A percentile compares a stretch with the other conserved stretches of the same genome.
These are phyloP conservation scores for Pteronotus mesoamericanus DNA, from an alignment of 2,797 vertebrate species.

Conservation along the genomic window DNA sequence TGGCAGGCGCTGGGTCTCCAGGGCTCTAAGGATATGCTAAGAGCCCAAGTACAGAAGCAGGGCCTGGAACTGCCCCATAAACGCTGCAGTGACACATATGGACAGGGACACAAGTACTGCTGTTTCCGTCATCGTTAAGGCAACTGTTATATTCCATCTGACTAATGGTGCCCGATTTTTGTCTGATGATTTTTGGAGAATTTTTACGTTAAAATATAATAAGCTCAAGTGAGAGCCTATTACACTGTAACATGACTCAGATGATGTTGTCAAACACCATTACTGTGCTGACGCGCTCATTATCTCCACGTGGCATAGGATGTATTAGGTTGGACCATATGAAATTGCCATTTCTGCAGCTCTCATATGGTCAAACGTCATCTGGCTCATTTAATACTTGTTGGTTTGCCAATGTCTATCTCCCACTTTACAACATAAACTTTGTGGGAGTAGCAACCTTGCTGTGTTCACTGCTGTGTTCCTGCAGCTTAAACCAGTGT, in stretches of 20 bases:
- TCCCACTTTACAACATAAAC: neutral
- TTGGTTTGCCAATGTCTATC: neutral
- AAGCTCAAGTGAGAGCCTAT: neutral
- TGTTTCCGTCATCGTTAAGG: neutral
- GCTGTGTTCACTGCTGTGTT: neutral
- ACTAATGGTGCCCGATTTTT: neutral
- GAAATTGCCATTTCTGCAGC: constrained; percentile 4
- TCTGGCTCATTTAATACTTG: neutral
- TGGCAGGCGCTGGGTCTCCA: neutral
- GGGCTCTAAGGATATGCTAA: neutral
- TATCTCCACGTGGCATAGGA: neutral
- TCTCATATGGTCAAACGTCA: neutral
- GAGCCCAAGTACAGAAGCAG: neutral
- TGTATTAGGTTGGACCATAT: neutral
- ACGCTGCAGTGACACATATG: accelerated
- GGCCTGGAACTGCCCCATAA: accelerated
- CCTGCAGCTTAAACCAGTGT: neutral
- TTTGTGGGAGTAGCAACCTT: neutral
- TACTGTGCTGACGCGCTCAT: neutral
- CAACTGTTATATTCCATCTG: neutral
- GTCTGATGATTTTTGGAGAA: neutral
- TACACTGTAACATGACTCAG: neutral
- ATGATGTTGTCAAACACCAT: constrained; percentile 16
- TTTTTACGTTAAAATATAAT: constrained; percentile 26
- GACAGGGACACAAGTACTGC: neutral